Percentiles rank a stretch among this genome's conserved stretches.
phyloP scores from a whole-genome alignment of 2,797 vertebrate genomes.

The Sebastes itinus region DNA sequence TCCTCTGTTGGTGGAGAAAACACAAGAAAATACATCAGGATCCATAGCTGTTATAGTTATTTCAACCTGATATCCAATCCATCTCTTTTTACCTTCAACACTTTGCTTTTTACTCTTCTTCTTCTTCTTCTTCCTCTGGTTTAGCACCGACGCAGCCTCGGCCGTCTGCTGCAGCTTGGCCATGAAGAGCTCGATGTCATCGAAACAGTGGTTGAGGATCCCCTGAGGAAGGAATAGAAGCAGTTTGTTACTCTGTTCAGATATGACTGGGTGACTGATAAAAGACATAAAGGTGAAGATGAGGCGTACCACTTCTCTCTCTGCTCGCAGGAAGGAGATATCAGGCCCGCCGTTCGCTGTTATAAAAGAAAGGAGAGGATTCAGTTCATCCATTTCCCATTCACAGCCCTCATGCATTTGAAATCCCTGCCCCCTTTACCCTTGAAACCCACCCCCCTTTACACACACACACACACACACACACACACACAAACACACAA shows the following conservation, averaged over 20 bases:
- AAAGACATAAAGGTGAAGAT: not conserved
- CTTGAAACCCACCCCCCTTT: not conserved
- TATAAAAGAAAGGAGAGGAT: constrained; percentile 26
- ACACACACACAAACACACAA: constrained; percentile 55
- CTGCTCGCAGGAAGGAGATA: constrained; percentile 75
- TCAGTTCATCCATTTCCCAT: constrained; percentile 50
- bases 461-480: not conserved
- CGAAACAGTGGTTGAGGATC: constrained; percentile 91
- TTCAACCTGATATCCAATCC: not conserved
- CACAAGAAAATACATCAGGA: not conserved
- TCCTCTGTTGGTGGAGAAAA: constrained; percentile 74
- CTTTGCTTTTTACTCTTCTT: constrained; percentile 84
- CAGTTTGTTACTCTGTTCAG: not conserved
- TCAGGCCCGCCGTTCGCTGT: constrained; percentile 73
- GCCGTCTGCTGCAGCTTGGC: constrained; percentile 87
- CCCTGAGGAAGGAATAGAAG: constrained; percentile 71
- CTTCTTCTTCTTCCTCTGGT: constrained; percentile 86
- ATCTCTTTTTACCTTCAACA: constrained; percentile 68
- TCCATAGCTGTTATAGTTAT: no score
- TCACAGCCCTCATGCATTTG: constrained; percentile 11
- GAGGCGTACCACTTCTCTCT: constrained; percentile 82
- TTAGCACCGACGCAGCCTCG: constrained; percentile 85
- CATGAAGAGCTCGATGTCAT: constrained; percentile 90
- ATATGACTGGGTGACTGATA: not conserved
- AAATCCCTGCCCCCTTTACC: constrained; percentile 20